Evolutionary conservation across 2,888 invertebrate genomes (phyloP), one percentile per base, ranked within the genome.

Genomic region (Euplagia quadripunctaria): DNA sequence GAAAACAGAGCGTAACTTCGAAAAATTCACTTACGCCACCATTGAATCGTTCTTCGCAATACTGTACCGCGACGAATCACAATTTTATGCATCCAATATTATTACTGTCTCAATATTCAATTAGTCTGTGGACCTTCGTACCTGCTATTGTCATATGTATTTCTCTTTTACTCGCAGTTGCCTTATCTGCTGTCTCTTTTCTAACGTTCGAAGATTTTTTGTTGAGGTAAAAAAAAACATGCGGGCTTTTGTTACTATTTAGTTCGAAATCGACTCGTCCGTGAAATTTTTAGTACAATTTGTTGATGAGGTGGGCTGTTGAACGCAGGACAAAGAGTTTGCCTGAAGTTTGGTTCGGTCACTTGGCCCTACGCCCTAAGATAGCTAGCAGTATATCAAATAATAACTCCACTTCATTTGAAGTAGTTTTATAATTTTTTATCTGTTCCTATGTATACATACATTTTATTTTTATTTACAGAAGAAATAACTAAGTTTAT

Each of bases 71-170:
- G 61, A 64, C 85, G 49, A 80, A 79, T 83, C 64, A 72, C 66
- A 73, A 83, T 82, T 84, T 82, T 79, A 82, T 82, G 78, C 79
- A 73, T 77, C 83, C 82, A 77, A 75, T 83, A 78, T 76, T 87
- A 82, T 82, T 81, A 78, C 81, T 75, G 80, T 79, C 82, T 79
- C 81, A 78, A 85, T 81, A 88, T 89, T 89, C 88, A 87, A 88
- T 89, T 88, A 86, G 87, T 83, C 82, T 85, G 83, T 84, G 86
- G 84, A 86, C 88, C 82, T 88, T 87, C 81, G 87, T 92, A 92
- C 92, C 92, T 92, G 92, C 88, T 81, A 89, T 91, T 91, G 92
- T 91, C 87, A 81, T 84, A 86, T 84, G 7, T 52, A 51, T 12
- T 12, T 74, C 61, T 88, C 84, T 79, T 68, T 89, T 86, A 75